Evolutionary conservation across 2,888 invertebrate genomes (phyloP).

Genomic region (Hyles lineata): DNA sequence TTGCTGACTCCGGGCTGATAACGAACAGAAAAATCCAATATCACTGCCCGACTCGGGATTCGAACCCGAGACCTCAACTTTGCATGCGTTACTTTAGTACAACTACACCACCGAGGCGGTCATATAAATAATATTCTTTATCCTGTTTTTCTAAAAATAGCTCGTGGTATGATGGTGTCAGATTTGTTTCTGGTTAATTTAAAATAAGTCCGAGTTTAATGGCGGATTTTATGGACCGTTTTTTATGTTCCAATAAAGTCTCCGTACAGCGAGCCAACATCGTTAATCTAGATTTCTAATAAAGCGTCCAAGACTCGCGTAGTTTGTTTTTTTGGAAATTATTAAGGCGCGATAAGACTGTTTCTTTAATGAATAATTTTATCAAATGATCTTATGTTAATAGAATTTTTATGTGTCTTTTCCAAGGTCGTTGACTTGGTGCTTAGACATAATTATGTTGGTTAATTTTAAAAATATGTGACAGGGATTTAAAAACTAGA

Average conservation of each 20-base stretch:
- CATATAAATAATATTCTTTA: no score
- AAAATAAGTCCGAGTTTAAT: constrained; percentile 71
- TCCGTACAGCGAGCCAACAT: constrained; percentile 69
- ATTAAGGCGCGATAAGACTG: not conserved
- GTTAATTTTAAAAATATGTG: no score
- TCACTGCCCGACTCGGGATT: no score
- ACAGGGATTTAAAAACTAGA: no score
- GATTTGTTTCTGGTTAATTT: constrained; percentile 74
- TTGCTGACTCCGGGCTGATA: no score
- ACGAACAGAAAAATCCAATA: no score
- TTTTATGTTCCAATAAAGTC: constrained; percentile 78
- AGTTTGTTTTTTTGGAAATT: constrained; percentile 34
- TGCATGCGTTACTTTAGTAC: no score
- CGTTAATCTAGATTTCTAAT: constrained; percentile 74
- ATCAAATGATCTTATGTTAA: not conserved
- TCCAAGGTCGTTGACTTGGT: not conserved
- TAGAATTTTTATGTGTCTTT: not conserved
- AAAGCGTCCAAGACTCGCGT: constrained; percentile 59
- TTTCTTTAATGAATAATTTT: not conserved
- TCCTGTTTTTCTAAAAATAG: not conserved
- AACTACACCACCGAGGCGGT: no score
- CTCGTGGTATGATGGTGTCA: constrained; percentile 5
- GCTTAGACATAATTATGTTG: no score
- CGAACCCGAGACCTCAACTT: no score
- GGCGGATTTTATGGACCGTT: constrained; percentile 71